Conservation (phyloP, 2,113 vertebrate genomes). For the Aythya baeri region DNA sequence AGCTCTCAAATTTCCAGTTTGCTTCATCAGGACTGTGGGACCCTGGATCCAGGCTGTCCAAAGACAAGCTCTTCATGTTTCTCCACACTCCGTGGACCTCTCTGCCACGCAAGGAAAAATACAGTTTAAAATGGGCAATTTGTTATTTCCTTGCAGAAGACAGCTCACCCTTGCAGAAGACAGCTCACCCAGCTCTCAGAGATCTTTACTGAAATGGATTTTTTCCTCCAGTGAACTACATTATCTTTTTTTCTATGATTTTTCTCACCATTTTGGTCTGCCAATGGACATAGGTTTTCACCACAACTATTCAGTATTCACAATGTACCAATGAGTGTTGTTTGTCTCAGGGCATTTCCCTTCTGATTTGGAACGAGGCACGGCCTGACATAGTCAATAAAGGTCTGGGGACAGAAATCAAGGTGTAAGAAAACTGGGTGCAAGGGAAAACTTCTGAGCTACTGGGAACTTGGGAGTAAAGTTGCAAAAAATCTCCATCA, state of each 20-base stretch:
- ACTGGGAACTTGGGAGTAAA: accelerated
- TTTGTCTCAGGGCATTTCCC: slow-evolving; percentile 22
- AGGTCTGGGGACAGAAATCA: not conserved
- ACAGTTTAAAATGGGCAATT: not conserved
- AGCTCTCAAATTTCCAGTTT: not conserved
- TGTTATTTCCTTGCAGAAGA: not conserved
- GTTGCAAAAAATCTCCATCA: not conserved
- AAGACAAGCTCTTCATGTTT: not conserved
- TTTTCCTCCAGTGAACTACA: slow-evolving; percentile 28
- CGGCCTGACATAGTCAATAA: not conserved
- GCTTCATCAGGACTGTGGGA: not conserved
- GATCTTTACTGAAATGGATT: not conserved
- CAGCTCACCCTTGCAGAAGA: not conserved
- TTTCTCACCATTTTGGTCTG: not conserved
- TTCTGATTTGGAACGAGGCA: not conserved
- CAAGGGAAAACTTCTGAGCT: not conserved
- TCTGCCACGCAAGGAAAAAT: not conserved
- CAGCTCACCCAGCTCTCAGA: not conserved
- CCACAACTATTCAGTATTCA: not conserved
- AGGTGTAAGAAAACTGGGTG: not conserved
- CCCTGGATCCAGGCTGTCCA: not conserved
- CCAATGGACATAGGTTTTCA: not conserved
- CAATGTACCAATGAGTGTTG: not conserved
- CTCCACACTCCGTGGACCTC: not conserved
- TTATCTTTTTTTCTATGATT: slow-evolving; percentile 31